Conservation (phyloP, 2,797 vertebrate species). For the Loris lydekkerianus region DNA sequence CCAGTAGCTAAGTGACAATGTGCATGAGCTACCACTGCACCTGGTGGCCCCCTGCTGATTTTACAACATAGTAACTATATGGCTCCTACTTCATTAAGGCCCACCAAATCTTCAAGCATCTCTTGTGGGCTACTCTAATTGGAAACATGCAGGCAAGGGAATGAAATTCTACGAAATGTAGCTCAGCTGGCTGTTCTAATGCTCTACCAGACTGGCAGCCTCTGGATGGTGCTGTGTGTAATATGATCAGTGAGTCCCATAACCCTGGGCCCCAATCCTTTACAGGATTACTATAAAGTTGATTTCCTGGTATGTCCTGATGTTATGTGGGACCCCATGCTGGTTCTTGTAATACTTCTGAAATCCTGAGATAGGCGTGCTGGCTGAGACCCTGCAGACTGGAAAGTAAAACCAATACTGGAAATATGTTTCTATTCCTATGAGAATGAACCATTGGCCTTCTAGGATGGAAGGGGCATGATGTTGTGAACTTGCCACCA, state of each 20-base stretch:
- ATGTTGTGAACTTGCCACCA: neutral
- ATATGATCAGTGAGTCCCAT: neutral
- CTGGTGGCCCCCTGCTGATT: neutral
- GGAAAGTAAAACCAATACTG: slow-evolving; percentile 12
- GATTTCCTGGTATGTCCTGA: neutral
- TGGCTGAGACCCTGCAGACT: neutral
- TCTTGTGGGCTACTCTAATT: neutral
- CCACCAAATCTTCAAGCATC: neutral
- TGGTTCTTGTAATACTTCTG: neutral
- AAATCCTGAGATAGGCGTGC: neutral
- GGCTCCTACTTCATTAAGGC: neutral
- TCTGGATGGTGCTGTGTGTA: neutral
- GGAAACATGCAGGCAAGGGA: neutral
- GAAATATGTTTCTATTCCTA: slow-evolving; percentile 6
- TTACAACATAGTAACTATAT: neutral
- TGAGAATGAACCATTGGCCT: neutral
- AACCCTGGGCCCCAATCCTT: neutral
- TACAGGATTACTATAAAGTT: neutral
- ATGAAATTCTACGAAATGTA: slow-evolving; percentile 22
- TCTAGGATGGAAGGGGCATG: neutral
- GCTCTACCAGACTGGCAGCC: neutral
- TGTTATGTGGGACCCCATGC: neutral
- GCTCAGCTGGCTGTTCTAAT: neutral
- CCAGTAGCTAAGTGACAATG: neutral
- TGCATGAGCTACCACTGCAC: neutral